Base-by-base conservation (phyloP, 1,140 invertebrate species). In the Tetramorium alpestre region DNA sequence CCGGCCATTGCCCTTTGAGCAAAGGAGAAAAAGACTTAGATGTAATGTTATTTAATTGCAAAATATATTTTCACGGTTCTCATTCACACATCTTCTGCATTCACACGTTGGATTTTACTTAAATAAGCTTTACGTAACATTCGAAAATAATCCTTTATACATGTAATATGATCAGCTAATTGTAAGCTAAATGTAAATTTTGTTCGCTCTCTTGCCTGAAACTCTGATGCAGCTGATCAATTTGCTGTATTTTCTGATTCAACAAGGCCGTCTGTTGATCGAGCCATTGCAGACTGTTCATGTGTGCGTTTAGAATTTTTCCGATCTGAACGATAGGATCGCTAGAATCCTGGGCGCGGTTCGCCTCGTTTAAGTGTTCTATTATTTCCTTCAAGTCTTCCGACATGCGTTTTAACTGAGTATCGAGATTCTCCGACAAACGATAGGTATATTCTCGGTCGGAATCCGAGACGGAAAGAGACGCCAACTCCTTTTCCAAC, bases 331-430 rank as follows among this genome's bases (percentile, higher is more conserved):
- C 97, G 65, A 99, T 97, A 1, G 98, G 98, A 96, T 99, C 98
- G 88, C 97, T 97, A 11, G 96, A 97, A 89, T 99, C 98, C 93
- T 98, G 97, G 64, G 96, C 96, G 89, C 97, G 97, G 94, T 98
- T 98, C 0, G 97, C 97, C 92, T 98, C 97, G 94, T 99, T 99
- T 0, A 99, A 95, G 94, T 99, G 98, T 93, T 99, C 98, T 81
- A 99, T 99, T 38, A 99, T 98, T 94, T 99, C 98, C 91, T 99
- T 99, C 64, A 99, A 94, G 95, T 99, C 98, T 93, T 99, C 98
- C 0, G 98, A 98, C 98, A 99, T 99, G 93, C 98, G 97, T 94
- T 98, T 98, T 75, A 99, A 94, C 94, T 99, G 98, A 0, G 98
- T 98, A 94, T 99, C 98, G 65, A 99, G 96, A 93, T 97, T 98